Conservation (phyloP, 1,140 invertebrate genomes). For the Drosophila parvula region DNA sequence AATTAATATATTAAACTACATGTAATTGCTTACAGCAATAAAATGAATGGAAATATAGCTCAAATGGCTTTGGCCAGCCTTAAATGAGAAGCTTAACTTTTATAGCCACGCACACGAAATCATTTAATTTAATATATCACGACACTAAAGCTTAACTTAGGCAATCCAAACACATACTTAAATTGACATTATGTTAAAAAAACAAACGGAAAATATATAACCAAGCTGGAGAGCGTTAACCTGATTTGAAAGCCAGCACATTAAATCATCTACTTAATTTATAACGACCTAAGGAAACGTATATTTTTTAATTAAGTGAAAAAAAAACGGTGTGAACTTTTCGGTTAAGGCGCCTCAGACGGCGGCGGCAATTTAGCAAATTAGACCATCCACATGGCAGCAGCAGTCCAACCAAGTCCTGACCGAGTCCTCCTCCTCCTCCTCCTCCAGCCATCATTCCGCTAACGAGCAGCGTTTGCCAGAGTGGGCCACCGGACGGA, state of each 20-base stretch:
- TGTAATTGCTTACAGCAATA: constrained; percentile 8
- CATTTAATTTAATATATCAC: neutral
- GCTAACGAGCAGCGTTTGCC: constrained; percentile 54
- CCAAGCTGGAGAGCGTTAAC: neutral
- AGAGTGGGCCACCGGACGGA: neutral
- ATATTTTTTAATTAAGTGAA: constrained; percentile 59
- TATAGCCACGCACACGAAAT: neutral
- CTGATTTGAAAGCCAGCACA: neutral
- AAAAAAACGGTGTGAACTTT: constrained; percentile 45
- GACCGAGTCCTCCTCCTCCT: neutral
- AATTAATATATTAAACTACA: constrained; percentile 27
- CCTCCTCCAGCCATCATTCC: constrained; percentile 8
- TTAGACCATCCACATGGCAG: constrained; percentile 48
- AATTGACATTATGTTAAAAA: neutral
- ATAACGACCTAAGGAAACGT: constrained; percentile 11
- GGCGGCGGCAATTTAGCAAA: constrained; percentile 51
- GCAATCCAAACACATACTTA: neutral
- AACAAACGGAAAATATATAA: neutral
- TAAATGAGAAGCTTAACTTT: neutral
- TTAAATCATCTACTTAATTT: constrained; percentile 24
- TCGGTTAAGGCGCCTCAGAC: constrained; percentile 26
- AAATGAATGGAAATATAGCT: neutral
- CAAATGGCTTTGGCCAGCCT: constrained; percentile 1
- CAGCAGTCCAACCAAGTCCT: constrained; percentile 6
- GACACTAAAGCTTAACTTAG: neutral